phyloP scores from a whole-genome alignment of 2,888 invertebrate species.

The Mycalesis mineus region DNA sequence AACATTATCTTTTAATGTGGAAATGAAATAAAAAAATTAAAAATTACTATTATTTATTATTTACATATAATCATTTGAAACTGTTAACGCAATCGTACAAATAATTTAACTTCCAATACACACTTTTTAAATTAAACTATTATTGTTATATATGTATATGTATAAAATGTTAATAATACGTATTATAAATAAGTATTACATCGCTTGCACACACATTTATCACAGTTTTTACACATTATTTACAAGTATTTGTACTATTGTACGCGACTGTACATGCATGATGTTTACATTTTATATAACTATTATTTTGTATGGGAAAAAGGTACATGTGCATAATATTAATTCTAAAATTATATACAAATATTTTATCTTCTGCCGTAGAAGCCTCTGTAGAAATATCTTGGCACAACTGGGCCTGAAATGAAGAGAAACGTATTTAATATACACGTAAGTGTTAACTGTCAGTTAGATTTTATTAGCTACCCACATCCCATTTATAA shows the following conservation, averaged over 20 bases:
- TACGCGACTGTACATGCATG: conserved; percentile 22
- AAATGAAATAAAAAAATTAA: conserved; percentile 1
- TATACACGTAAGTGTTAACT: background rate
- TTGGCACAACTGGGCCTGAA: conserved; percentile 44
- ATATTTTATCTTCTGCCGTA: conserved; percentile 41
- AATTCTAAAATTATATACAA: conserved; percentile 9
- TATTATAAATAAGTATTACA: conserved; percentile 9
- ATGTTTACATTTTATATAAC: conserved; percentile 11
- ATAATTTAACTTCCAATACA: conserved; percentile 27
- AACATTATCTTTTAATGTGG: too few relatives aligned
- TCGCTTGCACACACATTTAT: conserved; percentile 32
- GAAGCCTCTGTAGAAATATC: conserved; percentile 48
- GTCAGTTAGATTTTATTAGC: too few relatives aligned
- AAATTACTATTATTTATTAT: conserved; percentile 20
- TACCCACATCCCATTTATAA: too few relatives aligned
- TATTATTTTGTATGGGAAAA: conserved; percentile 19
- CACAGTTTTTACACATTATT: conserved; percentile 36
- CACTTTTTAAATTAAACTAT: conserved; percentile 14
- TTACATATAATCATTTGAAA: conserved; percentile 19
- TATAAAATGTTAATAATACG: background rate
- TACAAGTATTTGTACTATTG: conserved; percentile 29
- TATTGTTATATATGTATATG: background rate
- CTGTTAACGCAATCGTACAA: conserved; percentile 26
- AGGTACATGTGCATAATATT: conserved; percentile 27
- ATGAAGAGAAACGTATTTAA: conserved; percentile 28